Percentiles rank a stretch among this genome's conserved stretches.
phyloP scores from a whole-genome alignment of 1,140 invertebrate species.

The Psilanteris sp. region DNA sequence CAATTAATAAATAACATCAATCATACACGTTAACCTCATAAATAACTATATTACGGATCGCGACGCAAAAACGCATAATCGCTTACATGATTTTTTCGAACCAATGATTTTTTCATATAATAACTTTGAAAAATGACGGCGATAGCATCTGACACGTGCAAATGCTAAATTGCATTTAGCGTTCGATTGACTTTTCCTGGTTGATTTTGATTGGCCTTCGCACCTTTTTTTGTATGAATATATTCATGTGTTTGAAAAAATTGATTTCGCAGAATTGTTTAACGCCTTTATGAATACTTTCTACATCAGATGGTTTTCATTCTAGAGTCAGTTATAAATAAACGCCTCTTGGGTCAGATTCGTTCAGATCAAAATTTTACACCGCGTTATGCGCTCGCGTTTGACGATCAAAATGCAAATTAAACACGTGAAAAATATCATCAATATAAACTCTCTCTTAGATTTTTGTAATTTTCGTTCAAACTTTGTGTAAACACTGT shows the following conservation, averaged over 20 bases:
- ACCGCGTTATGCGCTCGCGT: conserved; percentile 20
- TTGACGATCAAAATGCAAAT: conserved; percentile 47
- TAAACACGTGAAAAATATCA: conserved; percentile 43
- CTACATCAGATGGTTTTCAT: conserved; percentile 20
- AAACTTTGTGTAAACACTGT: too few relatives aligned
- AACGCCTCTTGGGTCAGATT: neutral
- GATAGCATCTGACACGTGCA: conserved; percentile 38
- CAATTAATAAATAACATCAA: conserved; percentile 31
- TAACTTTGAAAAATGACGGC: conserved; percentile 42
- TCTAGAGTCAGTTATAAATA: conserved; percentile 21
- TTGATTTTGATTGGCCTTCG: conserved; percentile 60
- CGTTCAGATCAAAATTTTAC: conserved; percentile 23
- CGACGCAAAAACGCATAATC: conserved; percentile 24
- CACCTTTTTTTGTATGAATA: conserved; percentile 49
- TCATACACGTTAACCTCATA: conserved; percentile 13
- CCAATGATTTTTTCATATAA: conserved; percentile 17
- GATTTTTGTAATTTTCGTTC: too few relatives aligned
- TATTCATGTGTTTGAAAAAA: conserved; percentile 25
- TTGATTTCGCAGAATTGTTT: conserved; percentile 46
- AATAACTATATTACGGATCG: conserved; percentile 29
- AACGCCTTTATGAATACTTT: conserved; percentile 30
- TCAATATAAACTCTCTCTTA: too few relatives aligned
- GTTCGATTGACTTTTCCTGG: conserved; percentile 54
- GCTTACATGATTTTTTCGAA: conserved; percentile 19
- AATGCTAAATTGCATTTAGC: conserved; percentile 48